Base-by-base conservation (phyloP, 1,140 invertebrate species). In the Bombus waltoni region DNA sequence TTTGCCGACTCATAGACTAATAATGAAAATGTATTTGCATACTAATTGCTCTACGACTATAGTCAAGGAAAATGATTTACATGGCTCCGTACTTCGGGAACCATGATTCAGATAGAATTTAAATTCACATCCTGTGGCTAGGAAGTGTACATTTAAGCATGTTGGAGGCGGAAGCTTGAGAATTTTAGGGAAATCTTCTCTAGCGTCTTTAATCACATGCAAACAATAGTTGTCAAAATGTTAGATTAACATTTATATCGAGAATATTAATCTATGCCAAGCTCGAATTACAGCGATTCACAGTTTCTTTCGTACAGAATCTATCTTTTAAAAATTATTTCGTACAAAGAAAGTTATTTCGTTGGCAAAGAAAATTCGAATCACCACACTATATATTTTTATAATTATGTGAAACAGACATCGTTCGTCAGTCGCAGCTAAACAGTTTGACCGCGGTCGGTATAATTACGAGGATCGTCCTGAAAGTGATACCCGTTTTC, bases 21-120 rank as follows among this genome's bases (percentile, higher is more conserved):
- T 85, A 78, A 85, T 75, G 78, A 86, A 79, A 86, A 86, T 82
- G 40, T 81, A 88, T 88, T 88, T 89, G 68, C 88, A 86, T 88
- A 40, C 38, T 86, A 82, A 88, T 89, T 44, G 42, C 13, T 15
- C 9, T 8, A 32, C 42, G 42, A 85, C 70, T 89, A 42, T 75
- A 73, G 59, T 44, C 53, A 68, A 47, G 40, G 78, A 71, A 86
- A 81, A 82, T 88, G 78, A 88, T 89, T 89, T 88, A 89, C 76
- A 72, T 66, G 42, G 77, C 28, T 28, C 76, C 44, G 65, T 65
- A 79, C 72, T 72, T 72, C 42, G 65, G 35, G 59, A 75, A 85
- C 59, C 59, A 74, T 81, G 65, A 76, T 62, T 75, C 72, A n/a
- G 42, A 42, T 65, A 38, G 79, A 79, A 77, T 81, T 85, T 40